Evolutionary conservation across 2,113 vertebrate genomes (phyloP), one percentile per base, ranked within the genome.

Genomic region (Pipa parva): DNA sequence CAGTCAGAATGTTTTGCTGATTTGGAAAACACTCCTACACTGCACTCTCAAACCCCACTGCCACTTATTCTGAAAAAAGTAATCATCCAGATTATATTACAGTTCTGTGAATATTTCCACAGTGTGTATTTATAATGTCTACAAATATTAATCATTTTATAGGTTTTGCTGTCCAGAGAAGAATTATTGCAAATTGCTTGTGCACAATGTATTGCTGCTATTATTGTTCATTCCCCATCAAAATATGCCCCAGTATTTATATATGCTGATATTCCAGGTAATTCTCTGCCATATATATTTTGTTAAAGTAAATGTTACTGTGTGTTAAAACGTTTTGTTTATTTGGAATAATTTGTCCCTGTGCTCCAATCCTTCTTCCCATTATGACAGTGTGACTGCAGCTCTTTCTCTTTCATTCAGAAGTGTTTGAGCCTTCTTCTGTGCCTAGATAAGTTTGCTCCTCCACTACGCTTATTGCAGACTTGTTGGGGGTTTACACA

Each of bases 51-150:
- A 72, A 82, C 82, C 79, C 84, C 83, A 56, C 77, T 99, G 71
- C 94, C 94, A 49, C 87, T 97, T 76, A 76, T 92, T 66, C 85
- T 99, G 71, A 99, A 98, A 88, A 95, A 95, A 92, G 95, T 98
- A 78, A 66, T 64, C 72, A 45, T 17, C 12, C 11, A 15, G 9
- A 7, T 22, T 31, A 21, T 18, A 36, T 1, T 36, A 36, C 6
- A 36, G 15, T 11, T 4, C n/a, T 1, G 5, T 15, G 17, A 42
- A 42, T 42, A n/a, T n/a, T n/a, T n/a, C n/a, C n/a, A 37, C 33
- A 37, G 33, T 37, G 42, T 9, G n/a, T 21, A 59, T 21, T 50
- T 13, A 50, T 11, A n/a, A n/a, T 22, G 8, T 22, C 13, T 42
- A 42, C 46, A 24, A 24, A 11, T 17, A 37, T 61, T 66, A 17